These are phyloP conservation scores for Odocoileus virginianus DNA, from an alignment of 2,113 vertebrate species.

Conservation along the genomic window DNA sequence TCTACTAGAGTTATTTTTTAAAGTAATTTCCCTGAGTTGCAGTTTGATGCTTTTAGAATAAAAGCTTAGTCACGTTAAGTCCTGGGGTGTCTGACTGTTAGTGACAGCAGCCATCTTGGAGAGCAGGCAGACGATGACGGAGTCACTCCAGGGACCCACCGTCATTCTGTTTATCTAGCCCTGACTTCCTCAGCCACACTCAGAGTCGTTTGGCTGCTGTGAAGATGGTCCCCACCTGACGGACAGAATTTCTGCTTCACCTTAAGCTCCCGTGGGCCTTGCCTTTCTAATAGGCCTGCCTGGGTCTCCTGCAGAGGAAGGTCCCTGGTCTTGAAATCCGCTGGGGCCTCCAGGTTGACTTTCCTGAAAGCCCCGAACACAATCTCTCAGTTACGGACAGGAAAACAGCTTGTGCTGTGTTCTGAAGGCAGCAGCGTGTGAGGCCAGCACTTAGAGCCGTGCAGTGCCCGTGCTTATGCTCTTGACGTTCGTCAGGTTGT, in stretches of 20 bases:
- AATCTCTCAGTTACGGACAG: background rate
- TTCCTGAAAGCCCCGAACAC: background rate
- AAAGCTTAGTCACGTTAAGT: background rate
- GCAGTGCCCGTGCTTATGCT: rapidly evolving
- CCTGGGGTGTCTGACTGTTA: background rate
- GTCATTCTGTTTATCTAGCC: background rate
- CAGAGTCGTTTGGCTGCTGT: background rate
- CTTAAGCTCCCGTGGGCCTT: background rate
- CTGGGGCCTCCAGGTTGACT: background rate
- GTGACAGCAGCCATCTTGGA: background rate
- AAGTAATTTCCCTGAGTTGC: background rate
- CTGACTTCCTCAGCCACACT: background rate
- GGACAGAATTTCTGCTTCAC: background rate
- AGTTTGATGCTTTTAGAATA: background rate
- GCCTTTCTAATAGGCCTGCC: background rate
- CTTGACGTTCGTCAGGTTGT: background rate
- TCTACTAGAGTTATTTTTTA: background rate
- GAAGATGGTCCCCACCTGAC: background rate
- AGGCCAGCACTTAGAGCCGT: background rate
- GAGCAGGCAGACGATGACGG: background rate
- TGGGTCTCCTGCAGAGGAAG: background rate
- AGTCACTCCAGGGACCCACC: background rate
- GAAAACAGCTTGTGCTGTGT: background rate
- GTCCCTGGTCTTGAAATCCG: background rate
- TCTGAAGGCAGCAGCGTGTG: background rate